These are phyloP conservation scores for Semibalanus balanoides DNA, from an alignment of 1,140 invertebrate species.

Conservation along the genomic window DNA sequence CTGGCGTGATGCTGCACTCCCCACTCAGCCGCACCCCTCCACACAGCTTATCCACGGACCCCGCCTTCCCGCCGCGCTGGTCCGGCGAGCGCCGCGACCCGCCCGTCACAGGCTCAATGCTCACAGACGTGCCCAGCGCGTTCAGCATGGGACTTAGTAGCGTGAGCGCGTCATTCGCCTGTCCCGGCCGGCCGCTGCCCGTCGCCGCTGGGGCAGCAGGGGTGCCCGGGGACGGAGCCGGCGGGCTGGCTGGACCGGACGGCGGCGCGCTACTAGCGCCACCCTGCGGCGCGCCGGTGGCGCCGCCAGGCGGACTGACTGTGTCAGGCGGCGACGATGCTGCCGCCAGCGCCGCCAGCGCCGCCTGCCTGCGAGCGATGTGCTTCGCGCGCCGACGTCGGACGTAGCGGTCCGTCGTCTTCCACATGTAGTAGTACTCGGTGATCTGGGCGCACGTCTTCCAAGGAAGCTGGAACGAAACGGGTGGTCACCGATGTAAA, in stretches of 20 bases:
- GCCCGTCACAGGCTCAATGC: not conserved
- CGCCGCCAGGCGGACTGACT: too few species aligned
- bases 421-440: conserved; percentile 99
- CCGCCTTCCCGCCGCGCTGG: conserved; percentile 13
- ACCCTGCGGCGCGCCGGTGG: too few species aligned
- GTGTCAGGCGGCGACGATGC: not conserved
- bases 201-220: too few species aligned
- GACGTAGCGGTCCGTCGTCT: conserved; percentile 97
- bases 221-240: conserved; percentile 42
- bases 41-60: conserved; percentile 46
- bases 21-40: conserved; percentile 48
- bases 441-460: conserved; percentile 97
- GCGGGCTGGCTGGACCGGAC: not conserved
- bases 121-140: not conserved
- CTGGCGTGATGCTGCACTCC: conserved; percentile 54
- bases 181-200: too few species aligned
- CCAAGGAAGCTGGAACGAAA: conserved; percentile 71
- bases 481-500: too few species aligned
- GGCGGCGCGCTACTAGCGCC: too few species aligned
- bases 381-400: conserved; percentile 90
- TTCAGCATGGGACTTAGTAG: not conserved
- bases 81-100: not conserved
- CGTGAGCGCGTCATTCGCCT: conserved; percentile 7
- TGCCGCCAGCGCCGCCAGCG: too few species aligned
- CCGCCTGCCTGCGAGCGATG: not conserved